A percentile compares a stretch with the other conserved stretches of the same genome.
These are phyloP conservation scores for Allolobophora icterica DNA, from an alignment of 2,888 invertebrate species.

Conservation along the genomic window DNA sequence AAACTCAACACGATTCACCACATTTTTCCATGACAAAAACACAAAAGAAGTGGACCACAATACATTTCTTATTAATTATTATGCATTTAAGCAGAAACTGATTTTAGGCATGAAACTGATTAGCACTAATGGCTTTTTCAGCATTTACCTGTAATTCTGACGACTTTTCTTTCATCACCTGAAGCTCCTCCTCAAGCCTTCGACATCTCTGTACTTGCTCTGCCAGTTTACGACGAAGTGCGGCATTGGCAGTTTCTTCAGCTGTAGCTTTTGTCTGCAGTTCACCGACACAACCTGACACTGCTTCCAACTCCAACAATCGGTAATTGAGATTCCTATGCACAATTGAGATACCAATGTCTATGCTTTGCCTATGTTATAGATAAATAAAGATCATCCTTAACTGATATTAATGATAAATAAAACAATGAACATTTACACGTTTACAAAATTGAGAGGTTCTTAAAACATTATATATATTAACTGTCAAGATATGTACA, in stretches of 20 bases:
- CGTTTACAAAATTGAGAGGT: not conserved
- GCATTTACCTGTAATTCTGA: slow-evolving; percentile 8
- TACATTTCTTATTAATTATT: not conserved
- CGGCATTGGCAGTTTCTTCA: not conserved
- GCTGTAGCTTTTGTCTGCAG: not conserved
- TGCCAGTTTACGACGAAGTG: not conserved
- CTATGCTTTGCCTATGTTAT: not conserved
- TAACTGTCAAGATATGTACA: not conserved
- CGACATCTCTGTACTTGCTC: not conserved
- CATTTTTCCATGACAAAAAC: not conserved
- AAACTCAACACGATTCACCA: not conserved
- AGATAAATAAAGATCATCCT: not conserved
- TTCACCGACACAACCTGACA: not conserved
- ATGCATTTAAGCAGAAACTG: not conserved
- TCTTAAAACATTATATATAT: not conserved
- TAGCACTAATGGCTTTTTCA: not conserved
- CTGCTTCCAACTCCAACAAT: not conserved
- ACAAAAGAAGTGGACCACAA: not conserved
- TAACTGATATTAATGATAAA: not conserved
- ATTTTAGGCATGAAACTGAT: not conserved
- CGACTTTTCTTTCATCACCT: not conserved
- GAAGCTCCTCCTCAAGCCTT: slow-evolving; percentile 17
- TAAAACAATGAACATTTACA: not conserved
- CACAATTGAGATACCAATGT: not conserved
- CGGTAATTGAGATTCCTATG: slow-evolving; percentile 3